Evolutionary conservation across 2,113 vertebrate genomes (phyloP), one percentile per base, ranked within the genome.

Genomic region (Chloropsis cyanopogon): DNA sequence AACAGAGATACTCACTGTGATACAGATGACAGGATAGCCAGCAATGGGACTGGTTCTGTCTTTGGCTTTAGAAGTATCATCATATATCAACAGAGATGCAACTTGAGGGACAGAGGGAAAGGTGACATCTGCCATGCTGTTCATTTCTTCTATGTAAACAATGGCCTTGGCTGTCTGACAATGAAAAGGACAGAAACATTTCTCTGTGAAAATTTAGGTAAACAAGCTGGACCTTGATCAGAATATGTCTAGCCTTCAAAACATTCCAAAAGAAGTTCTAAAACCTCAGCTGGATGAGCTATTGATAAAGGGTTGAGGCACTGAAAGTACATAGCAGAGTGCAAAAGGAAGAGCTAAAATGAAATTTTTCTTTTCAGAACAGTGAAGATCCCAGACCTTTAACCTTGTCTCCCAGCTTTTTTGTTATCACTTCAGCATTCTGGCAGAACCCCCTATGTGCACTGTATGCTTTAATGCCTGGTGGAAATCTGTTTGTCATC

Each of bases 111-210:
- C 93, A 4, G 99, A 99, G 21, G 99, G 99, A 97, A 99, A 99
- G 52, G 99, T 99, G 93, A 99, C 99, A 29, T 99, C 99, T 8
- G 99, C 99, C 98, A 99, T 98, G 95, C 98, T 99, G 97, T 98
- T 98, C 86, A 97, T 97, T 97, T 99, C 99, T 96, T 99, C 99
- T 41, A 99, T 99, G 93, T 99, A 99, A 57, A 99, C 98, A 64
- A 99, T 99, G 37, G 98, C 99, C 96, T 99, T 99, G 87, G 97
- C 98, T 50, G 97, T 90, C 99, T 99, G 95, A 56, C 69, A 83
- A 75, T 29, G 91, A 96, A 95, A 91, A 96, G 66, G 78, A 75
- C 18, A 95, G 21, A 90, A 81, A 88, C 25, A 95, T 25, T 29
- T 70, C 29, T 59, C 49, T 54, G 44, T 83, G n/a, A 92, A 82